Percentiles rank a stretch among this genome's conserved stretches.
phyloP scores from a whole-genome alignment of 2,113 vertebrate genomes.

The Progne subis region DNA sequence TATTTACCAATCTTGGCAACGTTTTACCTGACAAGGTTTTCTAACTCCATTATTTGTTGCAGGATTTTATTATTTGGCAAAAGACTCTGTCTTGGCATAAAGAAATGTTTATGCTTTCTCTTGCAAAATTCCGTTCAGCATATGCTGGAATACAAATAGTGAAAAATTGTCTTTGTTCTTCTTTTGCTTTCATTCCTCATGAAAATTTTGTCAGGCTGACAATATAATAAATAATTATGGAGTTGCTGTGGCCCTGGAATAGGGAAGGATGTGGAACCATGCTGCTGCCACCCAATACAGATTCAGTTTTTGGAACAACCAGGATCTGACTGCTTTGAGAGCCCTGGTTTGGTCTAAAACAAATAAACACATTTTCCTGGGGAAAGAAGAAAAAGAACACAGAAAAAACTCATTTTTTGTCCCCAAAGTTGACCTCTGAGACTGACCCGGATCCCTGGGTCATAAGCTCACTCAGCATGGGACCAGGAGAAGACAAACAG shows the following conservation, averaged over 20 bases:
- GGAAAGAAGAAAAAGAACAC: neutral
- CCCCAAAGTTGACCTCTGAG: neutral
- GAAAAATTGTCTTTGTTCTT: conserved; percentile 44
- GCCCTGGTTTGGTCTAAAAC: neutral
- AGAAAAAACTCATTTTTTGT: neutral
- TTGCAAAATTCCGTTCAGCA: neutral
- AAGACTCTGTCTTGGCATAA: neutral
- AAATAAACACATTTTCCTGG: neutral
- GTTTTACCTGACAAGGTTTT: neutral
- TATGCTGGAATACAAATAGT: conserved; percentile 14
- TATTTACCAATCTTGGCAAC: neutral
- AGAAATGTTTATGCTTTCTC: neutral
- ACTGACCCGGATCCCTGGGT: neutral
- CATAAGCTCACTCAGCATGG: neutral
- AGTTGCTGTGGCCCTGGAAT: neutral
- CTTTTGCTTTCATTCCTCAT: conserved; percentile 42
- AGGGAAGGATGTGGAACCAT: neutral
- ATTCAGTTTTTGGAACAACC: neutral
- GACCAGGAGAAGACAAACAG: neutral
- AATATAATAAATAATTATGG: conserved; percentile 39
- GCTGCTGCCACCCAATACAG: neutral
- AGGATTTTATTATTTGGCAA: conserved; percentile 16
- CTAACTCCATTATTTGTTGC: neutral
- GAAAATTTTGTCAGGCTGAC: conserved; percentile 46
- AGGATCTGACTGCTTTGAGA: neutral